Evolutionary conservation across 37 sponge, comb jelly and placozoan genomes (phyloP).

Genomic region (Amphimedon queenslandica): DNA sequence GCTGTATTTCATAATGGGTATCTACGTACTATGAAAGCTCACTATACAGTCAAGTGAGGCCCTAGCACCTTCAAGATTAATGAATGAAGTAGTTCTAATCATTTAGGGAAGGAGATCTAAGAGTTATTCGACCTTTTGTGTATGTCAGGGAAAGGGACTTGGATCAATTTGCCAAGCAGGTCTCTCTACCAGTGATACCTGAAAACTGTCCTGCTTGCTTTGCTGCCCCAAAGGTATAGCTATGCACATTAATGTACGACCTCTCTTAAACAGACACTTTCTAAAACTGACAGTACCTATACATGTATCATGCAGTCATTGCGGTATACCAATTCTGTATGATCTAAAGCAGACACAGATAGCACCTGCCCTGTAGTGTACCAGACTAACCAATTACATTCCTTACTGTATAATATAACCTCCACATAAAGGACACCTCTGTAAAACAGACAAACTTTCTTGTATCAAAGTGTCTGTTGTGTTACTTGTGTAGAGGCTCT

Average conservation of each 20-base stretch:
- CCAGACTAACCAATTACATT: too few species aligned
- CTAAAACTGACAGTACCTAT: background rate
- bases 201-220: conserved; percentile 98
- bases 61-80: background rate
- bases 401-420: too few species aligned
- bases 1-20: conserved; percentile 88
- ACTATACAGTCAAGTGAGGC: conserved; percentile 76
- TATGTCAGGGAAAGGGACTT: conserved; percentile 86
- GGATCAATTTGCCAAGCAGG: conserved; percentile 67
- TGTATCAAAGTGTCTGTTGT: too few species aligned
- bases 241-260: background rate
- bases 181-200: conserved; percentile 80
- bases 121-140: conserved; percentile 87
- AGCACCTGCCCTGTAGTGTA: too few species aligned
- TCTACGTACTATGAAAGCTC: conserved; percentile 93
- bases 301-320: too few species aligned
- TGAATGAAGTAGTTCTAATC: background rate
- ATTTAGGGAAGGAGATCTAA: conserved; percentile 80
- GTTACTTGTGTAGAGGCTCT: background rate
- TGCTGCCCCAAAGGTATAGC: conserved; percentile 81
- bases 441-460: too few species aligned
- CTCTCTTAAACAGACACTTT: background rate
- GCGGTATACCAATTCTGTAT: too few species aligned
- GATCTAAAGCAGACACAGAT: too few species aligned
- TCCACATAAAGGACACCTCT: too few species aligned